Conservation (phyloP, 2,113 vertebrate genomes). For the Pituophis catenifer region DNA sequence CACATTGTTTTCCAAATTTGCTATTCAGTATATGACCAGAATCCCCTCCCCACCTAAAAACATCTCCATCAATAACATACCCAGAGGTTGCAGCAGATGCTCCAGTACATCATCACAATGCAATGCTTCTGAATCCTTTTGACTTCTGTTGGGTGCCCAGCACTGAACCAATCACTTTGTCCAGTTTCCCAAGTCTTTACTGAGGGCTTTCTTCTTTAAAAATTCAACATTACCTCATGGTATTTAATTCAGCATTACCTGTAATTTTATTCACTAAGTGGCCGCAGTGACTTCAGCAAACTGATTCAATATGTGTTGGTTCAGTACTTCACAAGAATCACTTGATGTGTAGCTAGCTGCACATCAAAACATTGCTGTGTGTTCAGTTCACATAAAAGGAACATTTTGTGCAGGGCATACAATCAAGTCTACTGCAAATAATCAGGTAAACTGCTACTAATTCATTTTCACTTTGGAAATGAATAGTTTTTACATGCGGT, state of each 20-base stretch:
- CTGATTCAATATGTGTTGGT: background rate
- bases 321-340: background rate
- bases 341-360: background rate
- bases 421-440: background rate
- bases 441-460: background rate
- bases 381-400: background rate
- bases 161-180: background rate
- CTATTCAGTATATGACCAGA: background rate
- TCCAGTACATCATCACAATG: background rate
- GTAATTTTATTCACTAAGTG: background rate
- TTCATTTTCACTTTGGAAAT: slow-evolving; percentile 4
- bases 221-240: background rate
- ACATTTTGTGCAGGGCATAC: background rate
- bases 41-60: background rate
- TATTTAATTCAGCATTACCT: background rate
- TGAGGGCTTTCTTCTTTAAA: background rate
- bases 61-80: background rate
- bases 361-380: background rate
- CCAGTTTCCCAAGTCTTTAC: background rate
- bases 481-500: background rate
- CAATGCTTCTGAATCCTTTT: background rate
- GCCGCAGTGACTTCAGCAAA: background rate
- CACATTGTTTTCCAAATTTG: background rate
- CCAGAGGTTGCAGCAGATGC: background rate
- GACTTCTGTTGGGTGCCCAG: background rate